Percentiles rank a stretch among this genome's conserved stretches.
Conservation (phyloP, 2,113 vertebrate species). For the Setophaga coronata region DNA sequence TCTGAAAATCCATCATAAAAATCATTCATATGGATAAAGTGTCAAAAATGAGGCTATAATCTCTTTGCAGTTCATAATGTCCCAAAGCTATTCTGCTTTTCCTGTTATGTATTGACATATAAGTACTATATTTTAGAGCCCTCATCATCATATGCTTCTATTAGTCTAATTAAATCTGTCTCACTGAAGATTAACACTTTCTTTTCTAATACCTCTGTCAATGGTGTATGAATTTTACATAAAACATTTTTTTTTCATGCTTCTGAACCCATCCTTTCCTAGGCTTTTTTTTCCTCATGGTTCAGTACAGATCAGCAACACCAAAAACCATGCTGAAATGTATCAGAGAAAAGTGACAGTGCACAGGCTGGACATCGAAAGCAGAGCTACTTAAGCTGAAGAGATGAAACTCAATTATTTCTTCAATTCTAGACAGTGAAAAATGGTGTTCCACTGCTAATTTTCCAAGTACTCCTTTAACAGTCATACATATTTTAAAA, state of each 20-base stretch:
- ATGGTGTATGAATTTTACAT: fast-evolving
- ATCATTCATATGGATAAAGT: not conserved
- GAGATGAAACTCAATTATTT: not conserved
- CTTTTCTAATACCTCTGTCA: not conserved
- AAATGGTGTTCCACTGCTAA: not conserved
- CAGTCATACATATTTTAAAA: not conserved
- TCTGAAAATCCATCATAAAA: not conserved
- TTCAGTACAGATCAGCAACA: not conserved
- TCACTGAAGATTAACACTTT: not conserved
- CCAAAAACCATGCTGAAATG: not conserved
- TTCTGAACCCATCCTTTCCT: not conserved
- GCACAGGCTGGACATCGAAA: not conserved
- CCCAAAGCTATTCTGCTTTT: not conserved
- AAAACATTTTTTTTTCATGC: not conserved
- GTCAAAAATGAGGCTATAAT: not conserved
- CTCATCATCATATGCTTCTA: not conserved
- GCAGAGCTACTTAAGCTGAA: not conserved
- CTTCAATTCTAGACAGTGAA: not conserved
- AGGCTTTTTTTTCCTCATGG: fast-evolving
- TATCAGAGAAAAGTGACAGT: not conserved
- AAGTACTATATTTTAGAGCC: not conserved
- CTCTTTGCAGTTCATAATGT: not conserved
- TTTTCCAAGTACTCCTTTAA: not conserved
- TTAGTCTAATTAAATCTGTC: not conserved
- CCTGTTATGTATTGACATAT: not conserved